A percentile compares a stretch with the other conserved stretches of the same genome.
Evolutionary conservation across 2,888 invertebrate genomes (phyloP).

Genomic region (Andrena chrysosceles): DNA sequence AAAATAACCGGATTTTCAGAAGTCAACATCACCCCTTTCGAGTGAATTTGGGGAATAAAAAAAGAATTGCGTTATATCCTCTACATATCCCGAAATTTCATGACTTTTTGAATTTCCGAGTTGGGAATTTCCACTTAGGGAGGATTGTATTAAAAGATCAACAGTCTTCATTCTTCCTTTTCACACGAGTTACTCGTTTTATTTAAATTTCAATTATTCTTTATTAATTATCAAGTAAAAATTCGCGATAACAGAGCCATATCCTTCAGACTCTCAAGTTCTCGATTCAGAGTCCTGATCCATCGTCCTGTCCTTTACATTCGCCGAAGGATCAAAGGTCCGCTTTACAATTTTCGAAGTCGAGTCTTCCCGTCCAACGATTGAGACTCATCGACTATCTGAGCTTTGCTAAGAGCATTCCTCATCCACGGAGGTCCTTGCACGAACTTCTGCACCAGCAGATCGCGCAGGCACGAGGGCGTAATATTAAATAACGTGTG

Average conservation of each 20-base stretch:
- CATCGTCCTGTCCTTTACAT: not conserved
- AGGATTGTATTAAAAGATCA: too few relatives aligned
- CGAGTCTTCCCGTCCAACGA: not conserved
- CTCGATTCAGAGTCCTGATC: not conserved
- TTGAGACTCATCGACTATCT: not conserved
- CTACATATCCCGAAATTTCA: too few relatives aligned
- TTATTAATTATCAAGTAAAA: not conserved
- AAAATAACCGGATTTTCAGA: too few relatives aligned
- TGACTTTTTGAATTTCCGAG: too few relatives aligned
- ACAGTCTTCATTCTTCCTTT: too few relatives aligned
- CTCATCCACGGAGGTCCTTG: conserved; percentile 86
- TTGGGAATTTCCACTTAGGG: too few relatives aligned
- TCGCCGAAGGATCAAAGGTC: not conserved
- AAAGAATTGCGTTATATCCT: too few relatives aligned
- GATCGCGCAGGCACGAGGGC: conserved; percentile 87
- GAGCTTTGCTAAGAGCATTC: not conserved
- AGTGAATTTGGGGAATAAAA: too few relatives aligned
- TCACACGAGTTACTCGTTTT: too few relatives aligned
- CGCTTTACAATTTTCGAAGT: not conserved
- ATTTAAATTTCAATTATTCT: not conserved
- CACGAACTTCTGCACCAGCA: conserved; percentile 88
- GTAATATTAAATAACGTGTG: conserved; percentile 88
- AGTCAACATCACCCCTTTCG: too few relatives aligned
- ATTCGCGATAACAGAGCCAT: not conserved
- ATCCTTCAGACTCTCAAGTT: not conserved